Evolutionary conservation across 2,113 vertebrate species (phyloP), one percentile per base, ranked within the genome.

Genomic region (Paraplagusia blochii): DNA sequence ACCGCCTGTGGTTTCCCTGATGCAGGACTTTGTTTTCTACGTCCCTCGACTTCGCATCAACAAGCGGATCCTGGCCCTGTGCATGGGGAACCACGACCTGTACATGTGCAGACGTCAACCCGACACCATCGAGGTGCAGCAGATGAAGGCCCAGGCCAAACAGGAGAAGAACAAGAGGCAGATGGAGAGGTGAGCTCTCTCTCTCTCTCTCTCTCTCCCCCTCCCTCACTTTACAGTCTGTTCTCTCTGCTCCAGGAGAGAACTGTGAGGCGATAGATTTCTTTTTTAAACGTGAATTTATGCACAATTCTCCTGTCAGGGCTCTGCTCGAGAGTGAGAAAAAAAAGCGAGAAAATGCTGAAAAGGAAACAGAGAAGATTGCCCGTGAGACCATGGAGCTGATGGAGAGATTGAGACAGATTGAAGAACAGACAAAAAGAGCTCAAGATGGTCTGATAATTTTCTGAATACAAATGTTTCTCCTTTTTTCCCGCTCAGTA

Each of bases 31-130:
- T 65, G 92, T 99, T 68, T 99, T 99, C 87, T 99, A 99, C 0
- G 95, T 96, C 0, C 95, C 95, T 7, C 95, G 97, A 9, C 93
- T 99, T 72, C 91, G 96, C 70, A 97, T 98, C 69, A 99, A 99
- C 91, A 99, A 99, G 87, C 91, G 97, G 12, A 96, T 99, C 84
- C 88, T 99, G 82, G 94, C 96, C 54, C 86, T 99, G 34, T 99
- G 97, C 74, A 99, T 99, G 94, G 97, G 96, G n/a, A 99, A 99
- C 78, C 97, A 99, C 0, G 97, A 99, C 56, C 90, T 99, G 72
- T 99, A 99, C 74, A 99, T 99, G 97, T 90, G 96, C 42, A 93
- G 97, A 67, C 87, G 96, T 73, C 97, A 99, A 81, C 96, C 96
- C 0, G 97, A 99, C 89, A 97, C 95, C 81, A 99, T 99, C 3